Base-by-base conservation (phyloP, 2,797 vertebrate genomes). In the Artibeus lituratus region DNA sequence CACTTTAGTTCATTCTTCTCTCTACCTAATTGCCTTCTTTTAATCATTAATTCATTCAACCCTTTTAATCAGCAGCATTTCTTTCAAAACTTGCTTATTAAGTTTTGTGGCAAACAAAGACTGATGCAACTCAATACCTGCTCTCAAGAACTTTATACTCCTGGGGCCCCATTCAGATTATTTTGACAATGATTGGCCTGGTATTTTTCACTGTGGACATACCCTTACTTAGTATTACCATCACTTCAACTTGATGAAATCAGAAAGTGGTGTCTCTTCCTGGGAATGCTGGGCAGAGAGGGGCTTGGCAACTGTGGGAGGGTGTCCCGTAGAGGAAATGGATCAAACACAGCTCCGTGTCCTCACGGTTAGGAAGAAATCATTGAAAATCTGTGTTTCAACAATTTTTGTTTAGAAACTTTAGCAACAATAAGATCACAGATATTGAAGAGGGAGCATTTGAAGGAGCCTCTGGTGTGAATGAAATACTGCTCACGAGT, bases 361-460 rank as follows among this genome's bases (percentile, higher is more conserved):
- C 18, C 21, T 81, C 4, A 0, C 39, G 84, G 24, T 39, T 22
- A 26, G 53, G 72, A 78, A 69, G n/a, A 42, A 87, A 47, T 69
- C n/a, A 6, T 51, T 94, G 74, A 85, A 85, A 84, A 62, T 85
- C 86, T 91, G 69, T 96, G 6, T 95, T 96, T 65, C 87, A 18
- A 94, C 42, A 22, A 86, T 96, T 47, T 90, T 57, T 72, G n/a
- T 97, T 93, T 98, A 99, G 99, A 98, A 99, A 99, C 96, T 98
- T 99, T 82, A 99, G 99, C 98, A 99, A 99, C 97, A 99, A 99
- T 98, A 99, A 99, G 97, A 99, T 99, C 98, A 99, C 99, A 10
- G 99, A 99, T 98, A 99, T 99, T 0, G 99, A 99, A 98, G 99
- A 99, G 98, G 99, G 99, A 65, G 99, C 99, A 0, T 99, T 99